Evolutionary conservation across 2,888 invertebrate species (phyloP).

Genomic region (Microplitis deprimator): DNA sequence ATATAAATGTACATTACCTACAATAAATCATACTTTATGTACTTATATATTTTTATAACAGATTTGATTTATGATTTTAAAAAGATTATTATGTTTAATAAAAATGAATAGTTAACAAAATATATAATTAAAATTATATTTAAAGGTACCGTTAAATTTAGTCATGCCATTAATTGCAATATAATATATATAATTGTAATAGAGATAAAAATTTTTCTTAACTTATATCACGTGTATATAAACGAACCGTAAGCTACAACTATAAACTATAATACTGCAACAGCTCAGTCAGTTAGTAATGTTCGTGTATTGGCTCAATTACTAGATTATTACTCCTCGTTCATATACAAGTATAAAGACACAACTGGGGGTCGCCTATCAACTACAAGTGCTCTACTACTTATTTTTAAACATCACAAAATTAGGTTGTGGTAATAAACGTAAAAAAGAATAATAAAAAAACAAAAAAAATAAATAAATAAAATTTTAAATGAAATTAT

Average conservation of each 20-base stretch:
- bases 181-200: constrained; percentile 4
- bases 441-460: background rate
- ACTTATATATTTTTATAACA: background rate
- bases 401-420: background rate
- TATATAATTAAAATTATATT: background rate
- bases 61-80: background rate
- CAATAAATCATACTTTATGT: background rate
- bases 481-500: background rate
- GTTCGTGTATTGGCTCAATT: constrained; percentile 38
- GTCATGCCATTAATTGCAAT: background rate
- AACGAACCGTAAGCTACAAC: constrained; percentile 1
- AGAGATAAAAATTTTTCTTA: constrained; percentile 14
- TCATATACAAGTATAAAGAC: constrained; percentile 10
- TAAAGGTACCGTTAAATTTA: background rate
- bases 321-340: constrained; percentile 31
- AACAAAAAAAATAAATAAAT: background rate
- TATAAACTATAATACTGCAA: background rate
- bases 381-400: background rate
- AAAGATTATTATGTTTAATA: background rate
- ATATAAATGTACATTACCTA: background rate
- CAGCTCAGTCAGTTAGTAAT: constrained; percentile 19
- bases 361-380: constrained; percentile 12
- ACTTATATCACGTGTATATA: constrained; percentile 8
- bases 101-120: background rate
- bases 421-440: constrained; percentile 8